phyloP scores from a whole-genome alignment of 1,140 invertebrate species.

The Chionoecetes opilio region DNA sequence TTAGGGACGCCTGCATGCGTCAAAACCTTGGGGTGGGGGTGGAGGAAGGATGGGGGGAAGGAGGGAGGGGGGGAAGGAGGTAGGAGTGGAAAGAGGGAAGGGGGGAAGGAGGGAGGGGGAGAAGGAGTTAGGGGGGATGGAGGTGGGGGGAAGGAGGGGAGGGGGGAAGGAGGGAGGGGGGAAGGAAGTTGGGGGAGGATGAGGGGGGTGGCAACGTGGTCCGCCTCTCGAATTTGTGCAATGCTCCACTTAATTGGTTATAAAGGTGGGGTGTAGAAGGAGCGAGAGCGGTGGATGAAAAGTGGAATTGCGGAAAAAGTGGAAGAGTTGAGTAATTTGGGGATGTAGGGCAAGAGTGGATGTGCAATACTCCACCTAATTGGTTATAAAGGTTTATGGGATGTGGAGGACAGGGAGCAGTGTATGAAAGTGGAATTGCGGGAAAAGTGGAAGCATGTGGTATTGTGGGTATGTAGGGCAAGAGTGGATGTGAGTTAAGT shows the following conservation, averaged over 20 bases:
- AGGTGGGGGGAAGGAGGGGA: background rate
- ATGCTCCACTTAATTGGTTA: too few species aligned
- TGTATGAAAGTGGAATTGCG: background rate
- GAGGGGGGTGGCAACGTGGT: background rate
- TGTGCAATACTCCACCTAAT: too few species aligned
- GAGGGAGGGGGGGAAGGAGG: background rate
- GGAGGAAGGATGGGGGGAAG: background rate
- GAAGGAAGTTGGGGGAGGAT: background rate
- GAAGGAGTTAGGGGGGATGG: too few species aligned
- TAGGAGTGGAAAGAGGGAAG: background rate
- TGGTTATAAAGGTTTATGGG: background rate
- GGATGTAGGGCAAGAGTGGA: background rate
- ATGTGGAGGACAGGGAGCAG: background rate
- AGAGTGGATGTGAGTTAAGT: background rate
- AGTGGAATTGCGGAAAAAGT: background rate
- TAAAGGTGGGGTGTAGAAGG: background rate
- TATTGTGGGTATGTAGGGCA: background rate
- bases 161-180: background rate
- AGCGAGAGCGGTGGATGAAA: background rate
- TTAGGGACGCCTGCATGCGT: too few species aligned
- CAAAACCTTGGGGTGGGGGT: too few species aligned
- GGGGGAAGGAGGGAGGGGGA: background rate
- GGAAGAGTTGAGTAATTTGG: background rate
- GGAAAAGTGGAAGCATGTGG: background rate
- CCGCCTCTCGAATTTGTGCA: background rate